Percentiles rank a stretch among this genome's conserved stretches.
Conservation (phyloP, 2,888 invertebrate species). For the Aphodius sticticus region DNA sequence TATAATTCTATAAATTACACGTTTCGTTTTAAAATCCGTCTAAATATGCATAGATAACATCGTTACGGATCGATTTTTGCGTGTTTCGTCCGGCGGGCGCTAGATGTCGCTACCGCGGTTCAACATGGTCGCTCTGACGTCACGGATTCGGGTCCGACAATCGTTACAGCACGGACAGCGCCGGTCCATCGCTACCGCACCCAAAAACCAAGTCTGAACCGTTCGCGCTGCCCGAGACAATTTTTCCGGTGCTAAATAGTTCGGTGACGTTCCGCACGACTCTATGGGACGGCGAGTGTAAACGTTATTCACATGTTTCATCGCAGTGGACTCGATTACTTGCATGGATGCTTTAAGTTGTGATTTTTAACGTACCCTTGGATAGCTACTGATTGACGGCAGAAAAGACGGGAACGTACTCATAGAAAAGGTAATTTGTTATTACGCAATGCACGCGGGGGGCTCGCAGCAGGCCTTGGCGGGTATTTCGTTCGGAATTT, state of each 20-base stretch:
- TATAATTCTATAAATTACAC: background rate
- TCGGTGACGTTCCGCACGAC: slow-evolving; percentile 30
- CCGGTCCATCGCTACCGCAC: slow-evolving; percentile 51
- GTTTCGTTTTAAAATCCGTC: background rate
- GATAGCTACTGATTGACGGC: slow-evolving; percentile 50
- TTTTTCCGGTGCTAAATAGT: slow-evolving; percentile 44
- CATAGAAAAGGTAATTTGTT: slow-evolving; percentile 50
- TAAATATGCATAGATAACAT: background rate
- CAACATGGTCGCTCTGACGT: slow-evolving; percentile 55
- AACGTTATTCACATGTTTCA: slow-evolving; percentile 54
- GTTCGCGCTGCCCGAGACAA: slow-evolving; percentile 47
- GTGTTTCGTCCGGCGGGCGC: background rate
- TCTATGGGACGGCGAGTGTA: background rate
- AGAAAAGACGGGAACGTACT: slow-evolving; percentile 48
- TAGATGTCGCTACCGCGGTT: slow-evolving; percentile 41
- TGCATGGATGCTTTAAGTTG: slow-evolving; percentile 59
- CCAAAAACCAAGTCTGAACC: slow-evolving; percentile 44
- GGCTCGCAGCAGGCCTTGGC: background rate
- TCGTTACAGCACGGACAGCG: slow-evolving; percentile 56
- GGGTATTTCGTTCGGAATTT: background rate
- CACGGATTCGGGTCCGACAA: slow-evolving; percentile 53
- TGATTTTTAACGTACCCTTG: slow-evolving; percentile 55
- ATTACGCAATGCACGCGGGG: slow-evolving; percentile 8
- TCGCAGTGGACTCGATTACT: slow-evolving; percentile 54
- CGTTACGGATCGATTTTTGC: slow-evolving; percentile 17